Evolutionary conservation across 2,113 vertebrate genomes (phyloP).

Genomic region (Proteles cristata): DNA sequence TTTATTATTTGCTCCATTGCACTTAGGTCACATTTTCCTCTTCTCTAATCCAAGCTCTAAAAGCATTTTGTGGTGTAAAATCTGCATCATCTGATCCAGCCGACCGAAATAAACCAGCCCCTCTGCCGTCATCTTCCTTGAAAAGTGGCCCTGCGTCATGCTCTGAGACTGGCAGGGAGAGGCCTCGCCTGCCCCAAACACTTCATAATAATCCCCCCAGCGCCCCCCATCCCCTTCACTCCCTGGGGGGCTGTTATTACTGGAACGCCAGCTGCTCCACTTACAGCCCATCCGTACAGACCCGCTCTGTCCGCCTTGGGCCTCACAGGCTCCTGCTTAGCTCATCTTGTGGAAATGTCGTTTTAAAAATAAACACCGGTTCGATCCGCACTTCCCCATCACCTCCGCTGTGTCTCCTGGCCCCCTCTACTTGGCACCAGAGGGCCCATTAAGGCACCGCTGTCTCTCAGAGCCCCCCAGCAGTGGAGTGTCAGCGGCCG

Average conservation of each 20-base stretch:
- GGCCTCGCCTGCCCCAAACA: constrained; percentile 52
- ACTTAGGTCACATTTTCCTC: constrained; percentile 87
- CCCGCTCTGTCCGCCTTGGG: constrained; percentile 45
- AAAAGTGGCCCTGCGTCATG: constrained; percentile 76
- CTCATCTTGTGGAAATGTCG: constrained; percentile 55
- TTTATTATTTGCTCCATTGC: constrained; percentile 64
- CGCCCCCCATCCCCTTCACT: background rate
- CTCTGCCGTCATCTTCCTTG: constrained; percentile 74
- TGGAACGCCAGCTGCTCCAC: constrained; percentile 75
- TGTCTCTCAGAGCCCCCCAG: background rate
- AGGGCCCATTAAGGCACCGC: background rate
- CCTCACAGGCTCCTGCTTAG: constrained; percentile 54
- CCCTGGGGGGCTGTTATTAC: constrained; percentile 69
- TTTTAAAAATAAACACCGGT: constrained; percentile 60
- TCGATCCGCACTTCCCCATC: constrained; percentile 38
- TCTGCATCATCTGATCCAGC: constrained; percentile 83
- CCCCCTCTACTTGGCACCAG: background rate
- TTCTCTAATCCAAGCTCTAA: constrained; percentile 79
- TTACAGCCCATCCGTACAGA: constrained; percentile 8
- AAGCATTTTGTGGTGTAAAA: constrained; percentile 83
- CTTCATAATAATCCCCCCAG: constrained; percentile 60
- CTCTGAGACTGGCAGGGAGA: background rate
- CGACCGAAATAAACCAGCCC: constrained; percentile 79
- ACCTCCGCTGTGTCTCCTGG: background rate
- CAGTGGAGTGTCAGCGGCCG: background rate